These are phyloP conservation scores for Ophion obscuratus DNA, from an alignment of 2,888 invertebrate species.

Conservation along the genomic window DNA sequence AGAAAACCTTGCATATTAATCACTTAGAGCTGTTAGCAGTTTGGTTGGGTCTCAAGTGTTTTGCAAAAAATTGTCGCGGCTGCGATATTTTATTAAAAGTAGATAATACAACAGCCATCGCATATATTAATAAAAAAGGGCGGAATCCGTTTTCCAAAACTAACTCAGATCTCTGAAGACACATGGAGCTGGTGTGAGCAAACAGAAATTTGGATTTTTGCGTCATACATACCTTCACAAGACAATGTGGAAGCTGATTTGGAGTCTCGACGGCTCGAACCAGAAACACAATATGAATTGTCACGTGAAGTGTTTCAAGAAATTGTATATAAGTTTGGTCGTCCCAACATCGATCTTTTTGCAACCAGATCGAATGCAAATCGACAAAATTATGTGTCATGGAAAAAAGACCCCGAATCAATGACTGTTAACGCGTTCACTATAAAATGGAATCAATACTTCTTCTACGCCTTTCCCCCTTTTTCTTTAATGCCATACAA, in stretches of 20 bases:
- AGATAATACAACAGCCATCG: not conserved
- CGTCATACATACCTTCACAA: no score
- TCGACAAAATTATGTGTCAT: not conserved
- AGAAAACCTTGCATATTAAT: no score
- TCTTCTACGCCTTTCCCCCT: slow-evolving; percentile 2
- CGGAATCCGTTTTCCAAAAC: no score
- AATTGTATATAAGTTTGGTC: not conserved
- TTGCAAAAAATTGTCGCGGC: no score
- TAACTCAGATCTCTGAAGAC: not conserved
- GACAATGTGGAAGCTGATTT: no score
- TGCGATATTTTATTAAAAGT: no score
- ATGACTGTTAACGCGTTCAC: not conserved
- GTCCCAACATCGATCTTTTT: slow-evolving; percentile 4
- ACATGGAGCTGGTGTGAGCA: slow-evolving; percentile 10
- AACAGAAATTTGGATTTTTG: no score
- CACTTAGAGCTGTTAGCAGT: no score
- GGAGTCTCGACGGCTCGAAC: not conserved
- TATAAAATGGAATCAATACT: slow-evolving; percentile 4
- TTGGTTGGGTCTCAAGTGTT: no score
- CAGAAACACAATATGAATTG: slow-evolving; percentile 12
- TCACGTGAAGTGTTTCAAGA: not conserved
- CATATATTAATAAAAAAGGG: not conserved
- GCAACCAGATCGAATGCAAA: slow-evolving; percentile 3
- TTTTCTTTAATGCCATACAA: no score
- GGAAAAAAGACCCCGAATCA: not conserved